Base-by-base conservation (phyloP, 2,888 invertebrate genomes). In the Cephus sareptanus region DNA sequence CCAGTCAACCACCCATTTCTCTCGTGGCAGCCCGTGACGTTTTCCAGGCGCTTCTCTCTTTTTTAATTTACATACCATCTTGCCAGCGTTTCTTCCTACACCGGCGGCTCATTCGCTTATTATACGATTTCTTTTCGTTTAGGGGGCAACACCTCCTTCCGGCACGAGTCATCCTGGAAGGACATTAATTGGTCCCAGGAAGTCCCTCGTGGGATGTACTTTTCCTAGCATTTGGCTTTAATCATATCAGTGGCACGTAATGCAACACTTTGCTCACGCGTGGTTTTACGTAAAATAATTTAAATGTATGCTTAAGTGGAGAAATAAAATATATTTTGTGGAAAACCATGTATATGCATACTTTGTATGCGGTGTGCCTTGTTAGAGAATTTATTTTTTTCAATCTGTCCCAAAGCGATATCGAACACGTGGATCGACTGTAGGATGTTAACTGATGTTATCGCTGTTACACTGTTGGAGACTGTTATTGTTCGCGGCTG, bases 51-150 rank as follows among this genome's bases (percentile, higher is more conserved):
- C 13, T 71, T 71, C 31, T 31, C 15, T 31, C 9, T 33, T 71
- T 78, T 78, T 78, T 78, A 78, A 78, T 78, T 78, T 76, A 76
- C 78, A 76, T 78, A 78, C 37, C 71, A 78, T 78, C 76, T 78
- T 78, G 76, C 23, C 23, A 23, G 15, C 15, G 40, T 6, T 40
- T 40, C 6, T 15, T 4, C 40, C 15, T 40, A 15, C 40, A 34
- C 68, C 78, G 69, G 34, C 75, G 71, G 35, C 73, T 34, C 37
- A 15, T 56, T 23, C 68, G 23, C 40, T 34, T 34, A 75, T 69
- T 37, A 40, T 34, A 68, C 33, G 74, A 77, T 77, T 77, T 74
- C 31, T 30, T 56, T 23, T 74, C 34, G 56, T 74, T 77, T 73
- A 56, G 23, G 11, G n/a, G 9, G 15, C 37, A 30, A 71, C 31